These are phyloP conservation scores for Enteromius paludinosus DNA, from an alignment of 2,797 vertebrate species.

Conservation along the genomic window DNA sequence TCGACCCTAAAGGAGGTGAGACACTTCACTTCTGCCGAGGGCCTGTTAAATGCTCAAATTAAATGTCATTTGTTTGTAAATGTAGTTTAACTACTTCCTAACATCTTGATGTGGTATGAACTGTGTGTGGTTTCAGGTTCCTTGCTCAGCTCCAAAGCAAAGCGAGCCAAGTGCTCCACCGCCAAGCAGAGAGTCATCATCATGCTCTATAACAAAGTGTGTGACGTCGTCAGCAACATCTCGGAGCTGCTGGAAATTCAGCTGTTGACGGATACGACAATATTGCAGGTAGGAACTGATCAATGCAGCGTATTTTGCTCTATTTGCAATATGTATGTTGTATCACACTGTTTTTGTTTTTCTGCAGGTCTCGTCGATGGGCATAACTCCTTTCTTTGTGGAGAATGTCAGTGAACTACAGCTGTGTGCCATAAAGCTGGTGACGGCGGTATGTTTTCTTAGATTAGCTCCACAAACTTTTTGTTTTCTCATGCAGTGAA, in stretches of 20 bases:
- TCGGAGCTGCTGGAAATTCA: constrained; percentile 95
- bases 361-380: constrained; percentile 93
- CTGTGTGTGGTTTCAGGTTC: constrained; percentile 77
- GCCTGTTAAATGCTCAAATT: not conserved
- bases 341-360: not conserved
- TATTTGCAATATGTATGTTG: not conserved
- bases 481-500: not conserved
- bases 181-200: constrained; percentile 96
- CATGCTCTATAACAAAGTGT: constrained; percentile 98
- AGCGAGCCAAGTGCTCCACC: constrained; percentile 95
- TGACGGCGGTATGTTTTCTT: constrained; percentile 88
- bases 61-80: not conserved
- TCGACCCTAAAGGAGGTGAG: constrained; percentile 94
- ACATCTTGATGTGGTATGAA: not conserved
- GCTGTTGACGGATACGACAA: constrained; percentile 96
- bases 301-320: not conserved
- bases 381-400: constrained; percentile 98
- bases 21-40: not conserved
- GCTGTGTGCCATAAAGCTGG: constrained; percentile 94
- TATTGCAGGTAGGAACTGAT: constrained; percentile 86
- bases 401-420: constrained; percentile 98
- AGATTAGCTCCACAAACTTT: not conserved
- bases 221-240: constrained; percentile 95
- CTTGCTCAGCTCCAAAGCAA: constrained; percentile 93
- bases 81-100: not conserved